Percentiles rank a stretch among this genome's conserved stretches.
These are phyloP conservation scores for Sinhomidia bicolor DNA, from an alignment of 2,888 invertebrate genomes.

Conservation along the genomic window DNA sequence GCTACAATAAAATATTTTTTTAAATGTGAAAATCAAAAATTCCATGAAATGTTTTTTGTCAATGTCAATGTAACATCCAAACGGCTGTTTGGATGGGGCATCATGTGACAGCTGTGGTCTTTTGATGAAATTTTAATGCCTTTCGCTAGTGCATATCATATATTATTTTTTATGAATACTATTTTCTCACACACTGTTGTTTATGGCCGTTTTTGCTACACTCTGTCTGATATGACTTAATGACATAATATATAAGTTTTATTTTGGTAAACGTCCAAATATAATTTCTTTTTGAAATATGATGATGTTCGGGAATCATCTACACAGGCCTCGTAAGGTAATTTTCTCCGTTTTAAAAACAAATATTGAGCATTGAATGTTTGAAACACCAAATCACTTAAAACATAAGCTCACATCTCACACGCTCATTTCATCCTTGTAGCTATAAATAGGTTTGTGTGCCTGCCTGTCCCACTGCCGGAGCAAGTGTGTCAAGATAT, in stretches of 20 bases:
- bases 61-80: too few species aligned
- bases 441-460: constrained; percentile 61
- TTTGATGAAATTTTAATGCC: too few species aligned
- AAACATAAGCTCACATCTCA: neutral
- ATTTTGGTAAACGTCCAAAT: neutral
- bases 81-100: too few species aligned
- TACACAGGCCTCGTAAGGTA: neutral
- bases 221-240: neutral
- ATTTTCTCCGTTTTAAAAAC: neutral
- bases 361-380: neutral
- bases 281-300: constrained; percentile 1
- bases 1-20: neutral
- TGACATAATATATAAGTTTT: neutral
- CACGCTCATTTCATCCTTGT: constrained; percentile 18
- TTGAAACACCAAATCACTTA: neutral
- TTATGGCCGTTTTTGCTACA: neutral
- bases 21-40: too few species aligned
- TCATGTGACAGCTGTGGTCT: too few species aligned
- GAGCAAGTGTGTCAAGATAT: constrained; percentile 52
- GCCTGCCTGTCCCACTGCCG: constrained; percentile 28
- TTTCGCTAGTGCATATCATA: too few species aligned
- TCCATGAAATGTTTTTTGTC: too few species aligned
- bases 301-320: constrained; percentile 8
- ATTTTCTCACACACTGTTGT: neutral
- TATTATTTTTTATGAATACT: too few species aligned